A percentile compares a stretch with the other conserved stretches of the same genome.
phyloP scores from a whole-genome alignment of 1,140 invertebrate species.

The Brachionus sp. region DNA sequence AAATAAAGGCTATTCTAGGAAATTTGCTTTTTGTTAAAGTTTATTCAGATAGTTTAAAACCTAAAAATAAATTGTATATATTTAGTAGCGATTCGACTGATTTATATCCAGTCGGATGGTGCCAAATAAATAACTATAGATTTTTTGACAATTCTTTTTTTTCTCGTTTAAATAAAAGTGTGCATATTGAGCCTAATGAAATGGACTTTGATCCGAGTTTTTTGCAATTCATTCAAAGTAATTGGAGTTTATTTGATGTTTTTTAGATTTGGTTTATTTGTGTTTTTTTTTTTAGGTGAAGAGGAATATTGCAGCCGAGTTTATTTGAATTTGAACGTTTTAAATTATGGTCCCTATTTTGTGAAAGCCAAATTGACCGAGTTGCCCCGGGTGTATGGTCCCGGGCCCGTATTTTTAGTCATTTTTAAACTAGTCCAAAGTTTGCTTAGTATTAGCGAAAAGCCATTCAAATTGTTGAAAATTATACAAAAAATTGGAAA shows the following conservation, averaged over 20 bases:
- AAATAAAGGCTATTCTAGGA: conserved; percentile 11
- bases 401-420: conserved; percentile 6
- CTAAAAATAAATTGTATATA: conserved; percentile 10
- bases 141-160: conserved; percentile 13
- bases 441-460: conserved; percentile 3
- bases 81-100: background rate
- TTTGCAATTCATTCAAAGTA: conserved; percentile 14
- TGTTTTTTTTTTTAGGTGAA: background rate
- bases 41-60: background rate
- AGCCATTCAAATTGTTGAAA: conserved; percentile 15
- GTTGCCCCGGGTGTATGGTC: background rate
- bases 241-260: background rate
- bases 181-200: background rate
- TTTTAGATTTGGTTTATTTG: background rate
- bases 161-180: background rate
- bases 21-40: conserved; percentile 25
- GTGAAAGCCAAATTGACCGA: background rate
- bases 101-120: conserved; percentile 10
- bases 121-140: background rate
- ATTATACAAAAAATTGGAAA: conserved; percentile 6
- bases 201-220: conserved; percentile 2
- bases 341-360: conserved; percentile 14
- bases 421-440: conserved; percentile 27
- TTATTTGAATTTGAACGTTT: background rate
- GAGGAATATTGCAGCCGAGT: background rate